Conservation (phyloP, 2,797 vertebrate genomes). For the Diceros bicornis region DNA sequence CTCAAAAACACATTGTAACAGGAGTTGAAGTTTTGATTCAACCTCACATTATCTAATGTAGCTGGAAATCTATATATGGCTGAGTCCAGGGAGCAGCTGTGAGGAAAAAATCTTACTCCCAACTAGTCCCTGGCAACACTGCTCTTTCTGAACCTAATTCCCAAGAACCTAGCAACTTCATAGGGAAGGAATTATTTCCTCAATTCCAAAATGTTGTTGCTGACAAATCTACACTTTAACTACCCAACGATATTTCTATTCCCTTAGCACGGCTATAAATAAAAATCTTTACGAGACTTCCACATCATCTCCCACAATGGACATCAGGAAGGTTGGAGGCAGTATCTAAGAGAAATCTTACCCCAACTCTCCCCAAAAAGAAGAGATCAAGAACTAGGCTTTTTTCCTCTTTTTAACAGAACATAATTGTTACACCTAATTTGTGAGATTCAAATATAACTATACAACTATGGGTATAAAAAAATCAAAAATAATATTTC, state of each 20-base stretch:
- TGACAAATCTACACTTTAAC: background rate
- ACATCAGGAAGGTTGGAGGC: background rate
- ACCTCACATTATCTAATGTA: background rate
- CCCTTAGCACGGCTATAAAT: background rate
- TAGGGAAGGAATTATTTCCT: constrained; percentile 27
- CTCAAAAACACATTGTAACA: constrained; percentile 6
- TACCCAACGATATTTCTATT: constrained; percentile 24
- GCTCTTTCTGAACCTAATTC: background rate
- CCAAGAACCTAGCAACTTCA: background rate
- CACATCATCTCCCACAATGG: background rate
- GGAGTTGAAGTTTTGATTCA: background rate
- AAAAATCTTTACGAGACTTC: background rate
- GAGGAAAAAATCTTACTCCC: background rate
- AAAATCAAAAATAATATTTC: constrained; percentile 2
- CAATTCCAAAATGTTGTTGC: background rate
- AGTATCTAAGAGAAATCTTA: background rate
- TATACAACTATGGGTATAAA: background rate
- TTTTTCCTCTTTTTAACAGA: background rate
- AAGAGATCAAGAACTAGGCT: background rate
- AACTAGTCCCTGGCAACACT: too few relatives aligned
- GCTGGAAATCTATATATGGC: background rate
- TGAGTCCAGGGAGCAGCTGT: background rate
- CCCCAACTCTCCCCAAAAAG: background rate
- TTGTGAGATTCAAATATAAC: background rate
- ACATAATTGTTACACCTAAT: background rate